Base-by-base conservation (phyloP, 2,113 vertebrate genomes). In the Menura novaehollandiae region DNA sequence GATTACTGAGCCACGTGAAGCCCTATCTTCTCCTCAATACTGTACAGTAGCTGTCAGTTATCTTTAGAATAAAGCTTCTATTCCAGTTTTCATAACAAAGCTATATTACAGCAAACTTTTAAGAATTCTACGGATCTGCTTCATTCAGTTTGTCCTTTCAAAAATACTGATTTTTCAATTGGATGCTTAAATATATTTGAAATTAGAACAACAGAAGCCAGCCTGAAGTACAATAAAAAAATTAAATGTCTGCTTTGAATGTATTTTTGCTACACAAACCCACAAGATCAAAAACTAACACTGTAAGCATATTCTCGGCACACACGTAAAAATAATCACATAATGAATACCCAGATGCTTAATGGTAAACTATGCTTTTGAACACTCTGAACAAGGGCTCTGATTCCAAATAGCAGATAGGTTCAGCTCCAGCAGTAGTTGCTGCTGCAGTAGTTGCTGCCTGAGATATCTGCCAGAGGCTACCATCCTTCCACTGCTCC, bases 181-280 rank as follows among this genome's bases (percentile, higher is more conserved):
- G 81, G 56, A 82, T 93, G 93, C 89, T 94, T 69, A 97, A 95
- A 93, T 80, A 85, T 44, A 68, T 51, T 56, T 62, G 89, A 89
- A 74, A 81, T 93, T 69, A 88, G 77, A 96, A 96, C 91, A 95
- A 95, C 71, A 94, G 92, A 98, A 97, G 91, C 86, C 93, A 96
- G 95, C 67, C 67, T 85, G 94, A 95, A 97, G 96, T 95, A 92
- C 75, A 91, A 93, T 51, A 30, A 74, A 90, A 83, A 85, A 91
- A 76, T 64, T 69, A 82, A 53, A 89, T 39, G 44, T 78, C 53
- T 94, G 93, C 74, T 92, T 59, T 92, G 67, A 62, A 95, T 66
- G 66, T 46, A 67, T 69, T 92, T 95, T 95, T 96, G 39, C 85
- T 91, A 91, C 75, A 95, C 30, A 80, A 95, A 93, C 44, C 60